Conservation (phyloP, 2,113 vertebrate species). For the Cyphomyrus plagiostoma region DNA sequence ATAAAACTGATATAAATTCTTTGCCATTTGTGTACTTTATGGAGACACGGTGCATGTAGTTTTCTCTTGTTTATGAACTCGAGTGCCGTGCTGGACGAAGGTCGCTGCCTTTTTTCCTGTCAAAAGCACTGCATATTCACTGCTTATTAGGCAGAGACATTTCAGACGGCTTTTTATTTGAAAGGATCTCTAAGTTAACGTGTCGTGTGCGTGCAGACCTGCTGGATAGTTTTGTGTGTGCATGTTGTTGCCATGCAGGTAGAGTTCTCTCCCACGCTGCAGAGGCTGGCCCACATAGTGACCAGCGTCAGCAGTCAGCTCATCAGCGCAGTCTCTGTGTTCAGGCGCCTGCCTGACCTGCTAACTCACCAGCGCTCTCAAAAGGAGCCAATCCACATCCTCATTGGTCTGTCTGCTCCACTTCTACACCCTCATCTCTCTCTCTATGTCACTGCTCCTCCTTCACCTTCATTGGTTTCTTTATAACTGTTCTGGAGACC, state of each 20-base stretch:
- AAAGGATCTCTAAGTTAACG: background rate
- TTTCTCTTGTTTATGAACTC: background rate
- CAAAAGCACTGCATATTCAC: background rate
- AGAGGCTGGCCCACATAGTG: slow-evolving; percentile 60
- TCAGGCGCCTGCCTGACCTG: slow-evolving; percentile 71
- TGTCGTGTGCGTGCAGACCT: background rate
- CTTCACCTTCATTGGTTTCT: background rate
- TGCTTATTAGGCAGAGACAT: background rate
- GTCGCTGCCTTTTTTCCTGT: background rate
- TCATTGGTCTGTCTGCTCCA: slow-evolving; percentile 52
- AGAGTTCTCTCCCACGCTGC: slow-evolving; percentile 70
- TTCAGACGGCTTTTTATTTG: background rate
- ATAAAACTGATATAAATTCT: background rate
- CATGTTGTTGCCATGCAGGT: slow-evolving; percentile 56
- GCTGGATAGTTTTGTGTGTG: slow-evolving; percentile 11
- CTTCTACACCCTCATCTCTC: background rate
- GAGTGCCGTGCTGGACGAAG: background rate
- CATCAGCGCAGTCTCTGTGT: slow-evolving; percentile 63
- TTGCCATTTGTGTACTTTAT: background rate
- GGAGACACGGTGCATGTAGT: background rate
- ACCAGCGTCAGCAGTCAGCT: slow-evolving; percentile 61
- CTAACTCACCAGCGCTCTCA: slow-evolving; percentile 47
- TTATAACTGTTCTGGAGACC: slow-evolving; percentile 45
- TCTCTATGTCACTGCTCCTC: background rate
- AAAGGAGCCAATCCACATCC: slow-evolving; percentile 57